These are phyloP conservation scores for Pipistrellus pygmaeus DNA, from an alignment of 2,797 vertebrate genomes.

Conservation along the genomic window DNA sequence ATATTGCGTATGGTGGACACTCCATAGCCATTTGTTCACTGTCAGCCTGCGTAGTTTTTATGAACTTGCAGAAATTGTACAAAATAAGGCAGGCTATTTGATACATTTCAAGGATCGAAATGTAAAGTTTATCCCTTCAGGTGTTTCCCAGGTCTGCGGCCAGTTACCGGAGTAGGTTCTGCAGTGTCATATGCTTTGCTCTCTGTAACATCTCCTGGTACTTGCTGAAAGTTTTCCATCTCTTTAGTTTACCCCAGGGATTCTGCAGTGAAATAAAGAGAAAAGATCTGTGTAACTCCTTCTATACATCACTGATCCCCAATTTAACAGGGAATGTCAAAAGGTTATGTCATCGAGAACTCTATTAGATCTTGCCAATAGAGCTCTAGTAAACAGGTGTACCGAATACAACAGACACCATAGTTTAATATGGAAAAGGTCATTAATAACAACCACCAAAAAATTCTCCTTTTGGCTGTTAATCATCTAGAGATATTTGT, in stretches of 20 bases:
- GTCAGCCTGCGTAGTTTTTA: background rate
- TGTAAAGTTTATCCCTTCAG: constrained; percentile 5
- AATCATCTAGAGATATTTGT: background rate
- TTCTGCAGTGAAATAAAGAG: constrained; percentile 27
- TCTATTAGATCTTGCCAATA: background rate
- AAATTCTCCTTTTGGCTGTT: background rate
- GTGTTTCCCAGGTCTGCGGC: background rate
- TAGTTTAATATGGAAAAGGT: constrained; percentile 1
- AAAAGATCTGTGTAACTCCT: background rate
- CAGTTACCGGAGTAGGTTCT: background rate
- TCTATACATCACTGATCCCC: background rate
- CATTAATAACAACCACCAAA: background rate
- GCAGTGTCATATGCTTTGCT: background rate
- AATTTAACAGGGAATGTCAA: background rate
- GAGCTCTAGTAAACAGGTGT: background rate
- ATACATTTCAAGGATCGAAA: constrained; percentile 5
- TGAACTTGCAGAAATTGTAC: constrained; percentile 21
- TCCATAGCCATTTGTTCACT: background rate
- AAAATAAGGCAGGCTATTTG: background rate
- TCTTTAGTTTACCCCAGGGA: background rate
- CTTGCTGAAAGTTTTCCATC: background rate
- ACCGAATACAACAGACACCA: background rate
- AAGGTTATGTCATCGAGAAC: background rate
- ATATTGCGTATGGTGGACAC: background rate
- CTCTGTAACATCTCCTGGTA: background rate